These are phyloP conservation scores for Melanotaenia parkinsoni DNA, from an alignment of 2,797 vertebrate genomes.

Conservation along the genomic window DNA sequence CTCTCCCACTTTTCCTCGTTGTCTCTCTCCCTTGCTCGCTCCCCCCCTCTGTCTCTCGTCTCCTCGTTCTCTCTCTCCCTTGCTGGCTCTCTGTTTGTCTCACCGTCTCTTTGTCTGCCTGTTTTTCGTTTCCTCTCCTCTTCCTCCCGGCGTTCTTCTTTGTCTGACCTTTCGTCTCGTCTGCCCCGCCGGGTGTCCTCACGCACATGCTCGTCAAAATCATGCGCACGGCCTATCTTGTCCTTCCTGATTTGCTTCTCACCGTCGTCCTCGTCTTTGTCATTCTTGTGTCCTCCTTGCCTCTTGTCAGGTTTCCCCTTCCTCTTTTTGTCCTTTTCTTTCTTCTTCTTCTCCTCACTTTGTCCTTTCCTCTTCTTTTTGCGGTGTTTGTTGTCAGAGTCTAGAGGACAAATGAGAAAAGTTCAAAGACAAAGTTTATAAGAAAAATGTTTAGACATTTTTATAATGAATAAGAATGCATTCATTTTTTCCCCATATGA, in stretches of 20 bases:
- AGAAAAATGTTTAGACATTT: too few relatives aligned
- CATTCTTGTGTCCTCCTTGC: conserved; percentile 9
- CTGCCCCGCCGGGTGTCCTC: conserved; percentile 27
- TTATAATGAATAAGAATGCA: too few relatives aligned
- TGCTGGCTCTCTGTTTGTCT: not conserved
- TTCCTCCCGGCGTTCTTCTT: conserved; percentile 18
- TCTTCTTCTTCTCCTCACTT: conserved; percentile 73
- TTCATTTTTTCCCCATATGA: too few relatives aligned
- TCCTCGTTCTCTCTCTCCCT: too few relatives aligned
- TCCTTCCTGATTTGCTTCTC: conserved; percentile 36
- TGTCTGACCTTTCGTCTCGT: conserved; percentile 31
- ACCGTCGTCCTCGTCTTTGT: not conserved
- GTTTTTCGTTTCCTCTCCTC: conserved; percentile 45
- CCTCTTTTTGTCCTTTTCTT: conserved; percentile 29
- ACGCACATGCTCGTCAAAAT: conserved; percentile 16
- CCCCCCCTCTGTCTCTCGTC: too few relatives aligned
- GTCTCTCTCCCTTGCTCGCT: conserved; percentile 17
- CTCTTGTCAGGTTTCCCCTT: conserved; percentile 48
- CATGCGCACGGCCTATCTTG: conserved; percentile 19
- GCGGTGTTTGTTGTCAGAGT: conserved; percentile 80
- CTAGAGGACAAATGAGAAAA: conserved; percentile 57
- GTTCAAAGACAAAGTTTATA: not conserved
- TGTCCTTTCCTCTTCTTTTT: conserved; percentile 79
- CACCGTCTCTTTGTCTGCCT: conserved; percentile 48
- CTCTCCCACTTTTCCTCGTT: conserved; percentile 9